phyloP scores from a whole-genome alignment of 2,888 invertebrate species.

The Drosophila emarginata region DNA sequence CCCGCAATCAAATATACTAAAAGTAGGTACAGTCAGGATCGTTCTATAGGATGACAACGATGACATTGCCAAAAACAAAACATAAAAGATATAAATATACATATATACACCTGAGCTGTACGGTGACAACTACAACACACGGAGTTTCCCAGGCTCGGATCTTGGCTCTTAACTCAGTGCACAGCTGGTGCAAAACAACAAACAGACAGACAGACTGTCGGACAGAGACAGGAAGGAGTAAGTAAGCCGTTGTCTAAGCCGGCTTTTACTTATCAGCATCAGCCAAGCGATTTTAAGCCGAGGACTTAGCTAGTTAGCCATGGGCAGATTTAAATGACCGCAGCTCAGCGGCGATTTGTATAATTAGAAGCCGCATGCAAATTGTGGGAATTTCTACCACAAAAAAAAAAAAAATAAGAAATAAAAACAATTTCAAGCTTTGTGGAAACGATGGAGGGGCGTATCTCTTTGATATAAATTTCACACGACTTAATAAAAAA shows the following conservation, averaged over 20 bases:
- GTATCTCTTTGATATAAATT: neutral
- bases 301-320: constrained; percentile 68
- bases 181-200: constrained; percentile 56
- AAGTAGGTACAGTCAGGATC: constrained; percentile 52
- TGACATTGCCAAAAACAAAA: constrained; percentile 14
- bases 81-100: neutral
- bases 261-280: constrained; percentile 60
- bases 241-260: constrained; percentile 68
- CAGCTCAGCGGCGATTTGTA: constrained; percentile 72
- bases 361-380: constrained; percentile 74
- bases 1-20: constrained; percentile 2
- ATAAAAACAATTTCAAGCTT: neutral
- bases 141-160: constrained; percentile 70
- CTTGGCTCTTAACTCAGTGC: constrained; percentile 15
- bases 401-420: constrained; percentile 1
- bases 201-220: constrained; percentile 35
- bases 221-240: constrained; percentile 65
- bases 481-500: neutral
- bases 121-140: constrained; percentile 21
- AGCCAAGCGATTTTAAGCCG: constrained; percentile 33
- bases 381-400: constrained; percentile 63
- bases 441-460: constrained; percentile 12
- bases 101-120: constrained; percentile 29
- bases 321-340: constrained; percentile 73
- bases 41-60: constrained; percentile 42